phyloP scores from a whole-genome alignment of 2,113 vertebrate species.

The Cnemophilus loriae region DNA sequence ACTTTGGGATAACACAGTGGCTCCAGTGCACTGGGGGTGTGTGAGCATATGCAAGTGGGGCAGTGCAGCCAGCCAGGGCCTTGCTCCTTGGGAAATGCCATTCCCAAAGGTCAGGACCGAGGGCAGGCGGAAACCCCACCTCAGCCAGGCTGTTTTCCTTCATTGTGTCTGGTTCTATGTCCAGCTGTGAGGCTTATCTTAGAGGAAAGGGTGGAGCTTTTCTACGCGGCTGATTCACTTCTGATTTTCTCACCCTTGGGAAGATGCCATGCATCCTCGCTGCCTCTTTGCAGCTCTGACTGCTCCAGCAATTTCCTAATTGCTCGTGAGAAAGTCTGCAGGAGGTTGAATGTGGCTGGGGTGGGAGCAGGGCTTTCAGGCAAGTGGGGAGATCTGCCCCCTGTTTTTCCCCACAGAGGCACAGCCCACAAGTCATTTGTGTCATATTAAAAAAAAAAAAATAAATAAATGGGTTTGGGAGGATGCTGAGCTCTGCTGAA shows the following conservation, averaged over 20 bases:
- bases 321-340: neutral
- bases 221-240: neutral
- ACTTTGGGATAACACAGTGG: accelerated
- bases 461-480: neutral
- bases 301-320: neutral
- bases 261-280: neutral
- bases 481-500: neutral
- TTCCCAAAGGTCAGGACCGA: neutral
- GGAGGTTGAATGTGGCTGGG: neutral
- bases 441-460: neutral
- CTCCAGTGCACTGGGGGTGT: neutral
- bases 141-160: neutral
- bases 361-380: neutral
- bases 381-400: neutral
- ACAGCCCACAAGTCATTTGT: neutral
- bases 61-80: neutral
- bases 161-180: neutral
- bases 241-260: neutral
- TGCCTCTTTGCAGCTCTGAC: neutral
- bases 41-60: neutral
- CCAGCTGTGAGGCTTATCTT: neutral
- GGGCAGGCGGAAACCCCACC: neutral
- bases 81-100: neutral
- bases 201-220: constrained; percentile 45
- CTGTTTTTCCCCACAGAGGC: neutral